Evolutionary conservation across 2,797 vertebrate species (phyloP), one percentile per base, ranked within the genome.

Genomic region (Molossus molossus): DNA sequence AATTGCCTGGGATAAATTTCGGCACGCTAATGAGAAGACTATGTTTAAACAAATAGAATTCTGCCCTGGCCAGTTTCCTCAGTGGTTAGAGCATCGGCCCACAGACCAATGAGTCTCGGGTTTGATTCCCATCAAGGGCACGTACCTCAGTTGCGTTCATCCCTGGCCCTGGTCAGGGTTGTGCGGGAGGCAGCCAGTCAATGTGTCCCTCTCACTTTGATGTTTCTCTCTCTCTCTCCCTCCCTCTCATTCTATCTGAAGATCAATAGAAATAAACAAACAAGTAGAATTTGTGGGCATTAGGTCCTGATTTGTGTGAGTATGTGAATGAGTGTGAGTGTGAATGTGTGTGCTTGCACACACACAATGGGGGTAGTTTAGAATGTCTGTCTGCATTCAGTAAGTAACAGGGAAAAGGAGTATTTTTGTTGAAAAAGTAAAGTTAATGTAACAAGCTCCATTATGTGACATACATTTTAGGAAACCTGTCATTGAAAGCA

Each of bases 401-500:
- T 27, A 81, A 85, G 15, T 40, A 93, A 95, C 29, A 94, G 18
- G 7, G 67, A 70, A 75, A 90, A 72, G 18, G 9, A 62, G 4
- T 58, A n/a, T 0, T 1, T 95, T 97, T 82, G 48, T 70, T 76
- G 87, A 84, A 60, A 93, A 84, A 94, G 84, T 95, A 95, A 94
- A 82, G 69, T 83, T 87, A 73, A 64, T 50, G 12, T 2, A 75
- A 95, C 18, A 58, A 84, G 12, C 50, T 21, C 58, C 67, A 95
- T 53, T 48, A 3, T 80, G 37, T 65, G 60, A 0, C 90, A 5
- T 97, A 37, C 58, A 27, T 96, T 97, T 21, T 98, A 99, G 99
- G 96, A 98, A 98, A 92, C 98, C 98, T 3, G 94, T 98, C 33
- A 98, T 99, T 40, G 99, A 99, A 96, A 97, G 98, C 84, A 99